These are phyloP conservation scores for Gasterosteus nipponicus DNA, from an alignment of 2,113 vertebrate species.

Conservation along the genomic window DNA sequence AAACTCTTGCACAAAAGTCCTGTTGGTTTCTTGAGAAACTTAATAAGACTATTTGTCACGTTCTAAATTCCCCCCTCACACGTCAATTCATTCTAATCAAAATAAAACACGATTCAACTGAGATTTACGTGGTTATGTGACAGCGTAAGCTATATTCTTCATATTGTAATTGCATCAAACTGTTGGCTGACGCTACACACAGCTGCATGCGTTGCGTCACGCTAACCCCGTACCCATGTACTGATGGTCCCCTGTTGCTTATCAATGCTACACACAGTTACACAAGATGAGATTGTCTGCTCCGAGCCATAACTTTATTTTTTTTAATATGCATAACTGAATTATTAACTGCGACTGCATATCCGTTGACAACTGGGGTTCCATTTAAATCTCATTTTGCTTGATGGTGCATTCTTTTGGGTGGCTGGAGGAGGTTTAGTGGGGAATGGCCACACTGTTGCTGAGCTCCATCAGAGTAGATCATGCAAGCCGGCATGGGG, in stretches of 20 bases:
- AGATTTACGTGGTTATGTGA: slow-evolving; percentile 4
- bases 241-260: slow-evolving; percentile 19
- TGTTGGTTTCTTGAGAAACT: not conserved
- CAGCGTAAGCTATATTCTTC: not conserved
- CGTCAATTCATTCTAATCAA: slow-evolving; percentile 2
- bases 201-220: not conserved
- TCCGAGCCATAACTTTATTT: slow-evolving; percentile 29
- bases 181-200: not conserved
- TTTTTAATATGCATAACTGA: slow-evolving; percentile 33
- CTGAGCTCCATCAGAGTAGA: slow-evolving; percentile 3
- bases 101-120: not conserved
- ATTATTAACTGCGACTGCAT: slow-evolving; percentile 25
- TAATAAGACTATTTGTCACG: not conserved
- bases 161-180: slow-evolving; percentile 37
- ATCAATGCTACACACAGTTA: slow-evolving; percentile 18
- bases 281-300: slow-evolving; percentile 37
- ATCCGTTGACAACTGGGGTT: slow-evolving; percentile 28
- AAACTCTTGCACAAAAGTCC: not conserved
- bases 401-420: not conserved
- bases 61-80: not conserved
- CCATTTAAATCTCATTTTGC: slow-evolving; percentile 50
- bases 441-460: not conserved
- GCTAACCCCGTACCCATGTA: not conserved
- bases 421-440: slow-evolving; percentile 19
- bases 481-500: not conserved